Conservation (phyloP, 2,113 vertebrate species). For the Percina caprodes region DNA sequence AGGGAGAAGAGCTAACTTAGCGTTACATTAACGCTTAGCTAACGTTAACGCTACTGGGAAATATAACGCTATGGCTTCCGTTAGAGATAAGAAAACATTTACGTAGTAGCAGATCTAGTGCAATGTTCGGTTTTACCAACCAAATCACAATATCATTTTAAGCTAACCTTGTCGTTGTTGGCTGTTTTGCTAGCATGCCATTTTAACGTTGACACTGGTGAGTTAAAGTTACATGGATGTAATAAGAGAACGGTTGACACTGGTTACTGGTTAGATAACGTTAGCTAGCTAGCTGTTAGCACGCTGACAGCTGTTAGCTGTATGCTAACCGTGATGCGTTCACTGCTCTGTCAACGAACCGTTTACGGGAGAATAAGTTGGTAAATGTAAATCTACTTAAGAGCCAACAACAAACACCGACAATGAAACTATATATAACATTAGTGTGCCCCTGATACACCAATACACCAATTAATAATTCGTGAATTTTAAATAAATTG, state of each 20-base stretch:
- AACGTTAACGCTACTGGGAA: neutral
- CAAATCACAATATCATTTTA: neutral
- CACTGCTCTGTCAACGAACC: conserved; percentile 38
- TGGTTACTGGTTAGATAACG: neutral
- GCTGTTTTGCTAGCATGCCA: conserved; percentile 10
- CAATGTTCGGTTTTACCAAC: neutral
- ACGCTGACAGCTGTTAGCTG: conserved; percentile 12
- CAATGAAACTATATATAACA: neutral
- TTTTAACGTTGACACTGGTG: conserved; percentile 22
- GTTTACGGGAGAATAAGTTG: neutral
- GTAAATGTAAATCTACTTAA: neutral
- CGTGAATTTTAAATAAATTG: neutral
- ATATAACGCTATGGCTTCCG: neutral
- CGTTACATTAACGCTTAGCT: neutral
- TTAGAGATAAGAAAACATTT: no score
- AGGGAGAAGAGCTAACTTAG: neutral
- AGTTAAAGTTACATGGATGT: no score
- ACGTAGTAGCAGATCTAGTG: no score
- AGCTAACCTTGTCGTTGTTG: neutral
- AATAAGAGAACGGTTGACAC: neutral
- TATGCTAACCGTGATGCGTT: conserved; percentile 23
- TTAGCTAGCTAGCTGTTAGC: conserved; percentile 4
- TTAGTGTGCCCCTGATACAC: neutral
- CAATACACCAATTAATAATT: neutral
- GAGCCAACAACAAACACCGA: neutral